A percentile compares a stretch with the other conserved stretches of the same genome.
Evolutionary conservation across 2,888 invertebrate genomes (phyloP).

Genomic region (Pedicia rivosa): DNA sequence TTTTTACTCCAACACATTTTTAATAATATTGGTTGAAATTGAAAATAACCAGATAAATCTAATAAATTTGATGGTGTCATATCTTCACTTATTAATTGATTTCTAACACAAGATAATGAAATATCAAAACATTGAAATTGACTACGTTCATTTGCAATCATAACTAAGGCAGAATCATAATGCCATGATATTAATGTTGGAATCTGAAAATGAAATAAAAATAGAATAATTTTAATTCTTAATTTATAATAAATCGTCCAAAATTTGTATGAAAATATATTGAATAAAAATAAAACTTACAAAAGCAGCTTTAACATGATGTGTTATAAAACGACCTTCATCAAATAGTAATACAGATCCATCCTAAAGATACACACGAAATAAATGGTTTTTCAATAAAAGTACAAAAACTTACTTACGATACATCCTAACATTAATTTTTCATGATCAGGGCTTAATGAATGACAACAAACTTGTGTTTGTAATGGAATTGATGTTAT

Average conservation of each 20-base stretch:
- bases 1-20: constrained; percentile 42
- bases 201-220: constrained; percentile 29
- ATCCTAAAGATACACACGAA: too few species aligned
- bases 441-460: constrained; percentile 53
- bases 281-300: constrained; percentile 41
- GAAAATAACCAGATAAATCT: constrained; percentile 39
- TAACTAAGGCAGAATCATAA: constrained; percentile 46
- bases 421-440: constrained; percentile 67
- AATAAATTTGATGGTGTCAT: constrained; percentile 41
- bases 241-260: too few species aligned
- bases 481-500: constrained; percentile 53
- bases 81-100: constrained; percentile 51
- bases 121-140: constrained; percentile 63
- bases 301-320: constrained; percentile 61
- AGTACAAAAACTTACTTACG: too few species aligned
- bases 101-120: constrained; percentile 47
- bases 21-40: constrained; percentile 36
- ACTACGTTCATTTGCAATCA: constrained; percentile 52
- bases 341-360: constrained; percentile 69
- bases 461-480: constrained; percentile 48
- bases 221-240: constrained; percentile 4
- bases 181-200: constrained; percentile 58
- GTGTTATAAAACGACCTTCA: constrained; percentile 53
- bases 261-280: too few species aligned
- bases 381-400: too few species aligned